These are phyloP conservation scores for Cetoscarus ocellatus DNA, from an alignment of 2,797 vertebrate species.

Conservation along the genomic window DNA sequence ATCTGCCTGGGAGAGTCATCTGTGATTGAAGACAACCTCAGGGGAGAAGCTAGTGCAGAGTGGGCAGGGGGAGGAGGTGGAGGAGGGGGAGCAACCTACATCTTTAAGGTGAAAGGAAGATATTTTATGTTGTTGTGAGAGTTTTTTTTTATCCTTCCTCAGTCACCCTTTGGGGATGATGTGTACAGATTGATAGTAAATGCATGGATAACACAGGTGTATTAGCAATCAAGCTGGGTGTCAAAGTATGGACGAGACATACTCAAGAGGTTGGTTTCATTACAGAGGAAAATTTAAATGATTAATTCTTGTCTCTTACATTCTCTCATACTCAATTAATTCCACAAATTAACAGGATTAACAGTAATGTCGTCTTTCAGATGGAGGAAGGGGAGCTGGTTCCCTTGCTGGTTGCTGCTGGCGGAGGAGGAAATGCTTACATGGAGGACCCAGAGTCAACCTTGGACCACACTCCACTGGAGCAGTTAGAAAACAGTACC, in stretches of 20 bases:
- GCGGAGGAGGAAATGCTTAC: conserved; percentile 93
- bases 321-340: neutral
- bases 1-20: conserved; percentile 91
- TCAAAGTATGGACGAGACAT: conserved; percentile 8
- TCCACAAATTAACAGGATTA: neutral
- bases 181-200: conserved; percentile 10
- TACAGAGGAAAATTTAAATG: conserved; percentile 12
- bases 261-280: conserved; percentile 1
- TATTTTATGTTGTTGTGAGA: neutral
- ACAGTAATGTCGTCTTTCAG: conserved; percentile 60
- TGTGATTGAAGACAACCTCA: conserved; percentile 87
- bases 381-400: conserved; percentile 81
- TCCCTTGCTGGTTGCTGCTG: conserved; percentile 91
- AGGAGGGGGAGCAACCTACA: conserved; percentile 91
- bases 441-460: conserved; percentile 85
- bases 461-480: conserved; percentile 77
- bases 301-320: neutral
- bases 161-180: neutral
- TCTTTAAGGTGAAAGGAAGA: conserved; percentile 86
- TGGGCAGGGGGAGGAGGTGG: conserved; percentile 93
- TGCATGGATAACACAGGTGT: conserved; percentile 25
- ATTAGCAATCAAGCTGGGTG: conserved; percentile 39
- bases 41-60: conserved; percentile 68
- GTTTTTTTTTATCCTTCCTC: neutral
- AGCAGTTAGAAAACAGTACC: conserved; percentile 90